phyloP scores from a whole-genome alignment of 1,140 invertebrate genomes.

The Brachionus koreanus region DNA sequence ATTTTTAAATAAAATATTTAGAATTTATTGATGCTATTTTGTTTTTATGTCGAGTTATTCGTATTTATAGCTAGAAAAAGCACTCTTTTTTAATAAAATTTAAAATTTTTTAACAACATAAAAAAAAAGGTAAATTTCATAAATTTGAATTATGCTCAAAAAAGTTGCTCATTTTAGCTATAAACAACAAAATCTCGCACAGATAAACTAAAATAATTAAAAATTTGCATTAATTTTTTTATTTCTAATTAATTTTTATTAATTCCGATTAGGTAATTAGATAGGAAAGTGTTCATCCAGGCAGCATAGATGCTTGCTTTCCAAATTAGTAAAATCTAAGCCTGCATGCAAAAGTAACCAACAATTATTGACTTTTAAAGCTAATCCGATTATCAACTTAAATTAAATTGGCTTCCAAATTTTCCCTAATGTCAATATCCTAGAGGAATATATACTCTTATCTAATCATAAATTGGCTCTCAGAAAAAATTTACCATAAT shows the following conservation, averaged over 20 bases:
- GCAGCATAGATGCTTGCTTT: neutral
- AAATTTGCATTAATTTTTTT: neutral
- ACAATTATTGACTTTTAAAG: neutral
- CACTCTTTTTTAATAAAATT: neutral
- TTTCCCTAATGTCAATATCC: neutral
- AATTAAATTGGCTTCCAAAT: neutral
- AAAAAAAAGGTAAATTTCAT: conserved; percentile 1
- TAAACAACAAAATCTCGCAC: neutral
- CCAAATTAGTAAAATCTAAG: neutral
- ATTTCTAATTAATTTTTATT: conserved; percentile 2
- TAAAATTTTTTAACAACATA: neutral
- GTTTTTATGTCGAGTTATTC: neutral
- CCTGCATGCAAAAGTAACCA: neutral
- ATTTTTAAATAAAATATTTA: neutral
- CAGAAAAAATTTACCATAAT: neutral
- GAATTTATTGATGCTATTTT: neutral
- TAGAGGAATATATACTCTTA: neutral
- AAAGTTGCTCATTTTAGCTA: neutral
- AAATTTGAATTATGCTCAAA: neutral
- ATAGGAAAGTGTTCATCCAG: neutral
- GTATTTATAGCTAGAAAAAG: neutral
- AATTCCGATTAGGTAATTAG: neutral
- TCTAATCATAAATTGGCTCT: neutral
- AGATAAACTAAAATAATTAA: neutral
- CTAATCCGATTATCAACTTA: neutral